Base-by-base conservation (phyloP, 2,888 invertebrate genomes). In the Eutolmus rufibarbis region DNA sequence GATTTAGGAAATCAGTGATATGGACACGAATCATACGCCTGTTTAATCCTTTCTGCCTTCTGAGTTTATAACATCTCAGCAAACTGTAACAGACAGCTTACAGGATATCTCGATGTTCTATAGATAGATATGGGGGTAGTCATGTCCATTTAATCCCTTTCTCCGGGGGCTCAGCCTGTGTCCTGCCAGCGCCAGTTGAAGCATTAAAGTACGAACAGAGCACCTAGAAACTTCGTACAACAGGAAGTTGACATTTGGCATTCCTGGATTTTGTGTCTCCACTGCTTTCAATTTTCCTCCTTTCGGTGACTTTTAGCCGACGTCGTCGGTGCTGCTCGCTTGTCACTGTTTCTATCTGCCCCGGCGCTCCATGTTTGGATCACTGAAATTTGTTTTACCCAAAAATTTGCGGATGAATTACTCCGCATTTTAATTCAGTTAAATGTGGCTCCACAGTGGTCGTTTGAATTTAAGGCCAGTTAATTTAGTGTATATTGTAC, bases 1-100 rank as follows among this genome's bases (percentile, higher is more conserved):
- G 56, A 81, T 82, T 87, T 82, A 76, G 86, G 82, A 86, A 86
- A 86, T 87, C 86, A 87, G 86, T 86, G 87, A 88, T 76, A 87
- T 82, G 87, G 87, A 87, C 66, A 77, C 88, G 85, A 87, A 88
- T 88, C 88, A 88, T 88, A 88, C 88, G 88, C 86, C 87, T 88
- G 87, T 87, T 88, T 88, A 88, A 88, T 88, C 88, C 87, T 88
- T 88, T 85, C 82, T 87, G 82, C 86, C 19, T 86, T 88, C 86
- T 86, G 76, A 86, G 88, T 82, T 88, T 88, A 88, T 88, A 87
- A 87, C 87, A 88, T 88, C 87, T 88, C 88, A 77, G 74, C 87
- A 82, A 88, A 88, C 88, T 88, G 88, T 88, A 87, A 87, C 84
- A 84, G 88, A 88, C 88, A 88, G 88, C 88, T 88, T 86, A 88